Evolutionary conservation across 2,888 invertebrate species (phyloP).

Genomic region (Lucinisca nassula): DNA sequence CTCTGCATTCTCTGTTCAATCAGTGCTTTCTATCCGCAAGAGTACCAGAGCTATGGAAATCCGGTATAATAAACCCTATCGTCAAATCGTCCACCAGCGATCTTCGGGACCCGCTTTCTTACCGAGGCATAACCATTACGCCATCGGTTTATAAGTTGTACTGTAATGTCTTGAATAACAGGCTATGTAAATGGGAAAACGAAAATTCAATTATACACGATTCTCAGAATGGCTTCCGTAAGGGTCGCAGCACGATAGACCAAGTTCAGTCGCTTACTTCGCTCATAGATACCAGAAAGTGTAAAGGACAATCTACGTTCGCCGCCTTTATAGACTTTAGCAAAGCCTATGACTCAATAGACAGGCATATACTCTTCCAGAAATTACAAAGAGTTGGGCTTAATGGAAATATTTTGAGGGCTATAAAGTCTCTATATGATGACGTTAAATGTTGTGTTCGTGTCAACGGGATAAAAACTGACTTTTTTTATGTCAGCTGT

Average conservation of each 20-base stretch:
- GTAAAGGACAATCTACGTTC: slow-evolving; percentile 1
- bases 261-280: not conserved
- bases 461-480: not conserved
- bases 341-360: slow-evolving; percentile 9
- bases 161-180: not conserved
- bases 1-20: not conserved
- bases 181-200: not conserved
- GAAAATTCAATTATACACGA: not conserved
- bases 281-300: not conserved
- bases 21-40: not conserved
- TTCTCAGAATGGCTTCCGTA: not conserved
- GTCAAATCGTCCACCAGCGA: not conserved
- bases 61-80: not conserved
- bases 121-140: not conserved
- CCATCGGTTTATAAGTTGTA: not conserved
- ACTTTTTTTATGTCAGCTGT: not conserved
- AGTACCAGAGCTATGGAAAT: not conserved
- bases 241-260: not conserved
- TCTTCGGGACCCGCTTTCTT: not conserved
- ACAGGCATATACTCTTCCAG: not conserved
- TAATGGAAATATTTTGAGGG: not conserved
- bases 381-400: not conserved
- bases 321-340: slow-evolving; percentile 9
- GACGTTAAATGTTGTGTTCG: slow-evolving; percentile 13
- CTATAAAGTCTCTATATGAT: not conserved